A percentile compares a stretch with the other conserved stretches of the same genome.
These are phyloP conservation scores for Lasioglossum oenotherae DNA, from an alignment of 2,888 invertebrate species.

Conservation along the genomic window DNA sequence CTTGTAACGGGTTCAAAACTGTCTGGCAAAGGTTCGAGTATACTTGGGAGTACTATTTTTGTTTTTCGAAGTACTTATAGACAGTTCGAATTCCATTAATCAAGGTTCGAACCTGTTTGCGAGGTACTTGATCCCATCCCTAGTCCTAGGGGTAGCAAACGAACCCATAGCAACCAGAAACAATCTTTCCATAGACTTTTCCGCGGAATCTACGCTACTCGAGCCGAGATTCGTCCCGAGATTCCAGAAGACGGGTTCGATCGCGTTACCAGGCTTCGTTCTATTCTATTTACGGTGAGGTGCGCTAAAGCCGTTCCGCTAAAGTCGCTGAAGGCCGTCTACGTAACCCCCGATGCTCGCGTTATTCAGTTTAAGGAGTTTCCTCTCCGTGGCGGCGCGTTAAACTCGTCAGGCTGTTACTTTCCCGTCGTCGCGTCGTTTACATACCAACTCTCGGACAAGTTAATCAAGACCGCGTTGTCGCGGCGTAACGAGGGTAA, in stretches of 20 bases:
- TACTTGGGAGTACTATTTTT: no score
- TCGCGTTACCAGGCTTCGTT: neutral
- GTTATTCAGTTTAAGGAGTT: constrained; percentile 30
- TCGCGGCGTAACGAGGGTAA: constrained; percentile 48
- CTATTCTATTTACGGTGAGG: constrained; percentile 2
- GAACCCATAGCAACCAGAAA: neutral
- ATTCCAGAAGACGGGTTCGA: neutral
- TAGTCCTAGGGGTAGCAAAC: neutral
- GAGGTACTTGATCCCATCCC: no score
- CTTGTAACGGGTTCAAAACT: no score
- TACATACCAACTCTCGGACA: constrained; percentile 33
- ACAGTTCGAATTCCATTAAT: no score
- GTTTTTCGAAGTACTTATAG: no score
- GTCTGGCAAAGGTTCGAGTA: no score
- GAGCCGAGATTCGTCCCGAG: neutral
- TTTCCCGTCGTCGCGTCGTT: constrained; percentile 43
- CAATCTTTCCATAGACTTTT: neutral
- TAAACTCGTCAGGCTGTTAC: constrained; percentile 24
- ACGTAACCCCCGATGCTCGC: neutral
- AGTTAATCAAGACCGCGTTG: constrained; percentile 47
- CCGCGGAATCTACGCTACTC: neutral
- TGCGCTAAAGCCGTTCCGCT: neutral
- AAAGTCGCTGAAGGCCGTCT: constrained; percentile 1
- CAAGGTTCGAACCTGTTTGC: no score
- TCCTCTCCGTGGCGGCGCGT: constrained; percentile 16